Conservation (phyloP, 2,888 invertebrate species). For the Amphiduros pacificus region DNA sequence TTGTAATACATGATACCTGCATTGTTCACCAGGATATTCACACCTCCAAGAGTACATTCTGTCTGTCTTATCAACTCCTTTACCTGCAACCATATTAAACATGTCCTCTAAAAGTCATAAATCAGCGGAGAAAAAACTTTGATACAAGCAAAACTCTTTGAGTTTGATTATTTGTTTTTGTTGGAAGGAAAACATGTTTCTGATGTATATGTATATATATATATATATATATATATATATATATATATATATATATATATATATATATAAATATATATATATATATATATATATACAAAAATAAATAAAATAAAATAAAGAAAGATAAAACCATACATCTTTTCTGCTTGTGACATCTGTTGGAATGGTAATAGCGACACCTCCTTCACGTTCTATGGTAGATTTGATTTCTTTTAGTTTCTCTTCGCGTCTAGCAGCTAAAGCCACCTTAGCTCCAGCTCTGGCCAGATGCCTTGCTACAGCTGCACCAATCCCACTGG, state of each 20-base stretch:
- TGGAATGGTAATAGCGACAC: slow-evolving; percentile 48
- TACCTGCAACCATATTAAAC: too few relatives aligned
- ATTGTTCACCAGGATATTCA: slow-evolving; percentile 59
- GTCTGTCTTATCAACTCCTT: slow-evolving; percentile 46
- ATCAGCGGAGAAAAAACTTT: too few relatives aligned
- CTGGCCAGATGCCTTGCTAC: slow-evolving; percentile 47
- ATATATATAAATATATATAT: too few relatives aligned
- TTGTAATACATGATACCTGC: slow-evolving; percentile 61
- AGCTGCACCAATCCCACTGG: slow-evolving; percentile 60
- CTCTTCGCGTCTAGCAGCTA: slow-evolving; percentile 57
- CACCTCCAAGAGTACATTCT: slow-evolving; percentile 49
- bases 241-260: too few relatives aligned
- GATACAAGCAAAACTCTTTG: too few relatives aligned
- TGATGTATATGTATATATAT: too few relatives aligned
- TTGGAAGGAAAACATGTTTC: too few relatives aligned
- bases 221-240: too few relatives aligned
- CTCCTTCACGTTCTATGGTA: slow-evolving; percentile 41
- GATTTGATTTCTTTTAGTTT: slow-evolving; percentile 42
- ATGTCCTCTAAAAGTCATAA: too few relatives aligned
- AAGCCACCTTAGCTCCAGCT: slow-evolving; percentile 57
- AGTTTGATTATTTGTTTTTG: too few relatives aligned
- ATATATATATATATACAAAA: too few relatives aligned
- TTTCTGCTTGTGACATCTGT: slow-evolving; percentile 55
- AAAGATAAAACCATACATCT: slow-evolving; percentile 37
- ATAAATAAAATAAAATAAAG: too few relatives aligned